A percentile compares a stretch with the other conserved stretches of the same genome.
These are phyloP conservation scores for Cephalopterus ornatus DNA, from an alignment of 2,113 vertebrate genomes.

Conservation along the genomic window DNA sequence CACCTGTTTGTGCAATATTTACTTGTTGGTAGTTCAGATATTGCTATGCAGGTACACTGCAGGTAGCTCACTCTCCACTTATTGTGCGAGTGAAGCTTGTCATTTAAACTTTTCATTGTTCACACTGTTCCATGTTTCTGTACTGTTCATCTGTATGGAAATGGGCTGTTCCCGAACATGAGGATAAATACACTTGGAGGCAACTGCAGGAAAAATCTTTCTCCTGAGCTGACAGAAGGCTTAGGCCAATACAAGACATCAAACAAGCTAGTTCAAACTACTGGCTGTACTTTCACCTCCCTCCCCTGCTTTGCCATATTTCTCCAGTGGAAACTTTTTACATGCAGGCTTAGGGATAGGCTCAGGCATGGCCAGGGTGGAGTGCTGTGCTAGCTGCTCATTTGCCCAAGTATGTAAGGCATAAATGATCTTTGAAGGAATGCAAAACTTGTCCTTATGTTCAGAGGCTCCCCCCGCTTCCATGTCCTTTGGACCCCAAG, in stretches of 20 bases:
- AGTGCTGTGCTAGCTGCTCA: neutral
- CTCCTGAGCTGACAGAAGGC: neutral
- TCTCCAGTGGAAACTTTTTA: neutral
- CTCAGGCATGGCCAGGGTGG: neutral
- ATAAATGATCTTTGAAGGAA: neutral
- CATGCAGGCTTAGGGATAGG: neutral
- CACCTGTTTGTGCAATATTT: neutral
- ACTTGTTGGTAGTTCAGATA: neutral
- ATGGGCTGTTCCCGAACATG: neutral
- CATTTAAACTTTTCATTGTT: neutral
- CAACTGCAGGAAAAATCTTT: neutral
- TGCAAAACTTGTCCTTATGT: neutral
- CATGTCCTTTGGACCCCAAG: neutral
- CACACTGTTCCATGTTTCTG: neutral
- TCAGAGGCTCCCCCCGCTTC: neutral
- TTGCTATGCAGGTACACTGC: fast-evolving
- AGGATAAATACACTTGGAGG: neutral
- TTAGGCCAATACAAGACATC: neutral
- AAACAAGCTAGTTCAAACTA: neutral
- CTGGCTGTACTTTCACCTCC: neutral
- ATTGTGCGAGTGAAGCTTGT: neutral
- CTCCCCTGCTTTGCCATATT: neutral
- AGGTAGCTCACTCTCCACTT: neutral
- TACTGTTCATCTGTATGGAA: neutral
- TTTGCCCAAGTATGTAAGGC: neutral